These are phyloP conservation scores for Echinops telfairi DNA, from an alignment of 2,113 vertebrate species.

Conservation along the genomic window DNA sequence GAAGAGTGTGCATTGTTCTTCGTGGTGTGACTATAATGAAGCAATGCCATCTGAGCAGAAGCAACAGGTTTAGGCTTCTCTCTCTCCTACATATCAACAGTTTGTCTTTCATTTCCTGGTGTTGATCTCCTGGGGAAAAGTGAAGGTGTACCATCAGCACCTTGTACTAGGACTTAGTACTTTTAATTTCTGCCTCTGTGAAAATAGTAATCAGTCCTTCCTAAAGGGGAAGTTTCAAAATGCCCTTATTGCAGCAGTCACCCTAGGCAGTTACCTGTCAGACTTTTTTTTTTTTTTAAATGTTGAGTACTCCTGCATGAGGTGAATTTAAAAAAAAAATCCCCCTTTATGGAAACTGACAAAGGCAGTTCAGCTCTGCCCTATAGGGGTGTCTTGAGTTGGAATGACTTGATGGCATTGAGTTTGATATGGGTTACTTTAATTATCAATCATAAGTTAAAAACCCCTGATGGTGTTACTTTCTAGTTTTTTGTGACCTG, in stretches of 20 bases:
- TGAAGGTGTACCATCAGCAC: background rate
- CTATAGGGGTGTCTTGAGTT: background rate
- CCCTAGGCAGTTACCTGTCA: background rate
- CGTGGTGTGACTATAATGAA: background rate
- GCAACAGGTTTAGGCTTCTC: background rate
- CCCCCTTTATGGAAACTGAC: too few relatives aligned
- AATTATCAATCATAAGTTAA: background rate
- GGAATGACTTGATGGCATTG: too few relatives aligned
- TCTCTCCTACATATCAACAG: slow-evolving; percentile 15
- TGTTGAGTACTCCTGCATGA: background rate
- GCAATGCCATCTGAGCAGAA: background rate
- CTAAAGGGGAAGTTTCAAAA: slow-evolving; percentile 29
- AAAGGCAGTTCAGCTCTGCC: background rate
- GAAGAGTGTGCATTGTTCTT: background rate
- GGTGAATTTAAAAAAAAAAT: background rate
- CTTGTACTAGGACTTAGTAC: background rate
- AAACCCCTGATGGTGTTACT: background rate
- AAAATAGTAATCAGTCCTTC: background rate
- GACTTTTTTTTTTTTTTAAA: background rate
- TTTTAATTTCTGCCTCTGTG: slow-evolving; percentile 13
- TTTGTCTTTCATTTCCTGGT: slow-evolving; percentile 16
- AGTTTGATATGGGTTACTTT: background rate
- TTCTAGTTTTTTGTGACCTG: slow-evolving; percentile 57
- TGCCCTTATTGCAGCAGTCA: background rate
- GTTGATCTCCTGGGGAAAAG: background rate